A percentile compares a stretch with the other conserved stretches of the same genome.
phyloP scores from a whole-genome alignment of 2,797 vertebrate species.

The Schizopygopsis malacanthus region DNA sequence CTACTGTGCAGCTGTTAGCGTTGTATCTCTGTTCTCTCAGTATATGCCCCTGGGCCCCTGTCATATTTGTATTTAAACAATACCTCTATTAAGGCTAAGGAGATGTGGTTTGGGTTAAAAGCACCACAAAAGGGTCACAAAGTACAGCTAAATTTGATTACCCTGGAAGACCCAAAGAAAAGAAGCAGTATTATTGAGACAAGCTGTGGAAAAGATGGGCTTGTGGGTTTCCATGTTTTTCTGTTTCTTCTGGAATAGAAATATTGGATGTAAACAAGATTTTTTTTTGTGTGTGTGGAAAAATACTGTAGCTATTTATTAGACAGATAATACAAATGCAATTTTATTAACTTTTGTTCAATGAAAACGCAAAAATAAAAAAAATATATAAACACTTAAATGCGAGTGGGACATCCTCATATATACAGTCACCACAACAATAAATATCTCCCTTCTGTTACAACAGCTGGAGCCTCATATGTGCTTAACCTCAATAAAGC shows the following conservation, averaged over 20 bases:
- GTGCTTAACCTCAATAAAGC: conserved; percentile 75
- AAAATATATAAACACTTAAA: neutral
- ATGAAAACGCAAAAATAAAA: neutral
- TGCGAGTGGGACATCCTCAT: neutral
- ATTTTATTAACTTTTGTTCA: conserved; percentile 50
- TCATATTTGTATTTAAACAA: conserved; percentile 65
- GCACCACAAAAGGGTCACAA: conserved; percentile 83
- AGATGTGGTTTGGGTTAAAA: conserved; percentile 86
- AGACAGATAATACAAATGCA: conserved; percentile 48
- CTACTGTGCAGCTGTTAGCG: conserved; percentile 62
- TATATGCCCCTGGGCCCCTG: conserved; percentile 60
- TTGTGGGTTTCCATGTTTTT: conserved; percentile 53
- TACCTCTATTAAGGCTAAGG: conserved; percentile 79
- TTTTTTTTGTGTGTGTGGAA: conserved; percentile 56
- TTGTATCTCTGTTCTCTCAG: conserved; percentile 62
- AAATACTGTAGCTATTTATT: conserved; percentile 62
- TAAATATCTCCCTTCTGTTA: conserved; percentile 32
- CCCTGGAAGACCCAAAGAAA: conserved; percentile 79
- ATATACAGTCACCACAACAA: neutral
- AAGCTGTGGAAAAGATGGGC: conserved; percentile 72
- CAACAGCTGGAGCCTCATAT: conserved; percentile 66
- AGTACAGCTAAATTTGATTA: conserved; percentile 87
- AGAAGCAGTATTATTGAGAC: conserved; percentile 81
- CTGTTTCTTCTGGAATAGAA: conserved; percentile 52
- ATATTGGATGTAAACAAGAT: neutral